A percentile compares a stretch with the other conserved stretches of the same genome.
Evolutionary conservation across 2,113 vertebrate genomes (phyloP).

Genomic region (Tinamus guttatus): DNA sequence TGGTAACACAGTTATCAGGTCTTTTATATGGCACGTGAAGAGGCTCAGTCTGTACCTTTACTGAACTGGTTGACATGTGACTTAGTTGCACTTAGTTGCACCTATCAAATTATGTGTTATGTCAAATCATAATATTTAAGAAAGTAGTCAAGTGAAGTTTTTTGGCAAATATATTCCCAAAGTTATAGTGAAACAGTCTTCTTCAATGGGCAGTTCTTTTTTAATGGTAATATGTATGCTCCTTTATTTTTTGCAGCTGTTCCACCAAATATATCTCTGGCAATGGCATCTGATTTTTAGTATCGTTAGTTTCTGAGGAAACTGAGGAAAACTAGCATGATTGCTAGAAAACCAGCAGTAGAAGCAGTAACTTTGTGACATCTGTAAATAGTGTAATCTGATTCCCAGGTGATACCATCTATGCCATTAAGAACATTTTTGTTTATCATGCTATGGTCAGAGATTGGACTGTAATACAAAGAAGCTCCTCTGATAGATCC

Average conservation of each 20-base stretch:
- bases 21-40: neutral
- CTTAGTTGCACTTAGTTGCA: neutral
- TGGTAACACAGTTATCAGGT: neutral
- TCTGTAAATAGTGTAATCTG: neutral
- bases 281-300: neutral
- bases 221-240: fast-evolving
- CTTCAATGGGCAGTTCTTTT: neutral
- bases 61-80: neutral
- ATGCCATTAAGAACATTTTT: neutral
- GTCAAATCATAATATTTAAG: neutral
- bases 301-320: neutral
- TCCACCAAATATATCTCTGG: neutral
- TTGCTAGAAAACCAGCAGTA: neutral
- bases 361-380: neutral
- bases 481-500: neutral
- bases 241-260: neutral
- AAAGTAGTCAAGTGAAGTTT: neutral
- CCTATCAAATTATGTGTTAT: neutral
- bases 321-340: fast-evolving
- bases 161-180: neutral
- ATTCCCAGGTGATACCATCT: neutral
- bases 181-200: neutral
- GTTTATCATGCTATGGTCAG: neutral
- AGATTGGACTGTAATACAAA: neutral
- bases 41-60: neutral